phyloP scores from a whole-genome alignment of 2,113 vertebrate species.

The Regulus satrapa region DNA sequence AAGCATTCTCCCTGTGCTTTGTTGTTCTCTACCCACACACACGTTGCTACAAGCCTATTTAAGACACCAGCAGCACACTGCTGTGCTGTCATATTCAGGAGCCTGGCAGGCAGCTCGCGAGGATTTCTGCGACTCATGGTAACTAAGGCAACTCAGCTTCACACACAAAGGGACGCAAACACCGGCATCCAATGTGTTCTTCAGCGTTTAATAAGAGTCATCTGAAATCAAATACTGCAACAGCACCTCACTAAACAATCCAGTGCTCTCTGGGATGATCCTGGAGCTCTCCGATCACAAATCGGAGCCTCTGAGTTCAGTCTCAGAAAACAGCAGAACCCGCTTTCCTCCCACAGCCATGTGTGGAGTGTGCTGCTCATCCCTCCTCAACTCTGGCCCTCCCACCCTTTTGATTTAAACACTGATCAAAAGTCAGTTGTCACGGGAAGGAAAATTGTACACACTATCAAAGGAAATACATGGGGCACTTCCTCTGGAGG shows the following conservation, averaged over 20 bases:
- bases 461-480: background rate
- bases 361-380: background rate
- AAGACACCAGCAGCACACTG: slow-evolving; percentile 11
- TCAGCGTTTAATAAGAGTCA: background rate
- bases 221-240: background rate
- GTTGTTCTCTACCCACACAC: slow-evolving; percentile 35
- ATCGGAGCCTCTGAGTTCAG: background rate
- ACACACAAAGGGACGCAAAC: background rate
- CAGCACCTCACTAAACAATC: background rate
- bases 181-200: background rate
- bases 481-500: background rate
- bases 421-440: background rate
- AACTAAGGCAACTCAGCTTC: slow-evolving; percentile 52
- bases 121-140: background rate
- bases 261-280: background rate
- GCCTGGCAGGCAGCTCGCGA: background rate
- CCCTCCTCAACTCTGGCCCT: background rate
- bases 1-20: slow-evolving; percentile 16
- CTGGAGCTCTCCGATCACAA: background rate
- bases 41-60: background rate
- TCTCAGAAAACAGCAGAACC: background rate
- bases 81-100: slow-evolving; percentile 1
- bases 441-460: background rate
- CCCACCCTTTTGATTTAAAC: background rate
- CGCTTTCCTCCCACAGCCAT: background rate